Evolutionary conservation across 2,113 vertebrate species (phyloP).

Genomic region (Lagopus muta): DNA sequence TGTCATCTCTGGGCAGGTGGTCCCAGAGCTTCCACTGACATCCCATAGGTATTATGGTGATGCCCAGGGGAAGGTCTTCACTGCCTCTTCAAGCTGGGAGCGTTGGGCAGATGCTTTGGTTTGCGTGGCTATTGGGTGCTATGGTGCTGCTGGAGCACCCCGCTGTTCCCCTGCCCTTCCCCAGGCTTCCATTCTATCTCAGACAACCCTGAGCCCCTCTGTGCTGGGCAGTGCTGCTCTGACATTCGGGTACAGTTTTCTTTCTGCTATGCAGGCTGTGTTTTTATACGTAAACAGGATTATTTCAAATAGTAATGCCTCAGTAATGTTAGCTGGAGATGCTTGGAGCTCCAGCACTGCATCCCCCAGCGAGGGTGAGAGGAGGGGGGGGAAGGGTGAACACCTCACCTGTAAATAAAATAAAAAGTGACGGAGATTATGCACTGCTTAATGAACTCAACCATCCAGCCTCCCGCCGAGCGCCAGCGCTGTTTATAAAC

Average conservation of each 20-base stretch:
- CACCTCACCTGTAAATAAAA: slow-evolving; percentile 32
- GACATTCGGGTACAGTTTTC: not conserved
- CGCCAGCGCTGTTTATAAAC: slow-evolving; percentile 50
- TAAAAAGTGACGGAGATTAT: slow-evolving; percentile 49
- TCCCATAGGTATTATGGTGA: accelerated
- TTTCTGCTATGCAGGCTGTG: not conserved
- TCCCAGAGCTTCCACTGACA: not conserved
- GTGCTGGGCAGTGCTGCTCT: not conserved
- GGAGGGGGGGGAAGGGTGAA: not conserved
- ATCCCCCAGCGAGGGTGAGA: not conserved
- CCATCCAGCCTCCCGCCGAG: slow-evolving; percentile 36
- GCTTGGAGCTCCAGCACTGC: not conserved
- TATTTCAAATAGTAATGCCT: not conserved
- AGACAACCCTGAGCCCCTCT: not conserved
- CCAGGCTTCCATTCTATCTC: not conserved
- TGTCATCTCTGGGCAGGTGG: not conserved
- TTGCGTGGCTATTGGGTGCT: not conserved
- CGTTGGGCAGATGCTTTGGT: accelerated
- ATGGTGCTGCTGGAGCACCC: accelerated
- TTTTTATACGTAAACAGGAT: not conserved
- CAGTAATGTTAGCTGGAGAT: not conserved
- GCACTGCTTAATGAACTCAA: slow-evolving; percentile 60
- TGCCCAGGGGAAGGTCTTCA: not conserved
- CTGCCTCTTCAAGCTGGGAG: not conserved
- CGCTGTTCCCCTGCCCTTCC: not conserved